phyloP scores from a whole-genome alignment of 2,113 vertebrate genomes.

The Hippoglossus stenolepis region DNA sequence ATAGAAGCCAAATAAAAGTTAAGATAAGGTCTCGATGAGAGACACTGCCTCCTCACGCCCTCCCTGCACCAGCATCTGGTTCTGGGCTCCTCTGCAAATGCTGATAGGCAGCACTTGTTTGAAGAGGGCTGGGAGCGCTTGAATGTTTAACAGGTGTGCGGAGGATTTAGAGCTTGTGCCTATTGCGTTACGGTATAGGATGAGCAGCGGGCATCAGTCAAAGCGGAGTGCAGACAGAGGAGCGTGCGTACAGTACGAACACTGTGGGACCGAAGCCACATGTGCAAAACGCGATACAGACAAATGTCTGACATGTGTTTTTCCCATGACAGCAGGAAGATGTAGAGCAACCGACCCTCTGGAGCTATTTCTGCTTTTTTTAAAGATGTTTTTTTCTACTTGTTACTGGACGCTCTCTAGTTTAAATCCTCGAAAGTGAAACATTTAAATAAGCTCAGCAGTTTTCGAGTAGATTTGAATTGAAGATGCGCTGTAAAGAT shows the following conservation, averaged over 20 bases:
- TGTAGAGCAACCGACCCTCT: conserved; percentile 21
- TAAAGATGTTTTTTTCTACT: not conserved
- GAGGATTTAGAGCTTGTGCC: conserved; percentile 17
- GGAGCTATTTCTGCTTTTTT: not conserved
- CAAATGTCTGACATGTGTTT: conserved; percentile 33
- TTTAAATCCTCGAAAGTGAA: not conserved
- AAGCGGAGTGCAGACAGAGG: conserved; percentile 32
- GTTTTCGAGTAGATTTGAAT: not conserved
- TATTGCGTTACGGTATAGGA: conserved; percentile 44
- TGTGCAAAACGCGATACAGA: conserved; percentile 56
- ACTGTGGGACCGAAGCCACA: conserved; percentile 33
- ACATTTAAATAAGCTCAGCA: not conserved
- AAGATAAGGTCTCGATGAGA: conserved; percentile 1
- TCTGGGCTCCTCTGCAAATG: conserved; percentile 29
- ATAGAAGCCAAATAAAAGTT: not conserved
- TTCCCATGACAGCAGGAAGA: conserved; percentile 25
- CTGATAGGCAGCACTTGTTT: conserved; percentile 17
- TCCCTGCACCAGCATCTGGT: not conserved
- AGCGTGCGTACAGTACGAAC: conserved; percentile 8
- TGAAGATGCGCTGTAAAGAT: not conserved
- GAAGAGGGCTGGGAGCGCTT: conserved; percentile 33
- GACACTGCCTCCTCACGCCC: not conserved
- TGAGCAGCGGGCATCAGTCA: conserved; percentile 53
- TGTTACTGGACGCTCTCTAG: not conserved
- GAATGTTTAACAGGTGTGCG: conserved; percentile 64